Conservation (phyloP, 2,113 vertebrate species). For the Antechinus stuartii region DNA sequence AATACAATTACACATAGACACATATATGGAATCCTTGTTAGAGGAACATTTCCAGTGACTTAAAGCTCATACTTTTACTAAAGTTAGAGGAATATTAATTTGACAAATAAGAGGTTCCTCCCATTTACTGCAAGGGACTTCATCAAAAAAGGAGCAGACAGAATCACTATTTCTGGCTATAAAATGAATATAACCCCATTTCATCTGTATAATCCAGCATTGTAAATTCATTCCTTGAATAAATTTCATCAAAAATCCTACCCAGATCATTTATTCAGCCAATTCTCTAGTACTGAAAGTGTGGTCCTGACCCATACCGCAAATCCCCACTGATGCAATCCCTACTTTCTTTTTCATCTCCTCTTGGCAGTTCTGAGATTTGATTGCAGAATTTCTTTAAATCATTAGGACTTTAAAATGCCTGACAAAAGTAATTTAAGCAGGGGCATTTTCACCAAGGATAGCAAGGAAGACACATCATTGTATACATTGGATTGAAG, state of each 20-base stretch:
- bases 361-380: background rate
- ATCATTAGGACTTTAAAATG: background rate
- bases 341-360: background rate
- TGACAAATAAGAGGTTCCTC: background rate
- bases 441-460: background rate
- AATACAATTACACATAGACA: too few relatives aligned
- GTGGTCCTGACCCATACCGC: background rate
- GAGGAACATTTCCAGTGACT: background rate
- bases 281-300: background rate
- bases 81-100: background rate
- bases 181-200: background rate
- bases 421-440: background rate
- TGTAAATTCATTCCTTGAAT: background rate
- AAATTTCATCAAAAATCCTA: background rate
- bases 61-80: background rate
- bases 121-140: background rate
- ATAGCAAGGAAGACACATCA: background rate
- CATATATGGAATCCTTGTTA: too few relatives aligned
- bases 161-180: background rate
- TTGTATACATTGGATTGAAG: background rate
- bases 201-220: background rate
- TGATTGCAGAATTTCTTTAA: background rate
- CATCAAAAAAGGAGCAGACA: background rate
- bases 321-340: background rate
- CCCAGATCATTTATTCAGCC: background rate